Conservation (phyloP, 2,888 invertebrate species). For the Lithophane socia region DNA sequence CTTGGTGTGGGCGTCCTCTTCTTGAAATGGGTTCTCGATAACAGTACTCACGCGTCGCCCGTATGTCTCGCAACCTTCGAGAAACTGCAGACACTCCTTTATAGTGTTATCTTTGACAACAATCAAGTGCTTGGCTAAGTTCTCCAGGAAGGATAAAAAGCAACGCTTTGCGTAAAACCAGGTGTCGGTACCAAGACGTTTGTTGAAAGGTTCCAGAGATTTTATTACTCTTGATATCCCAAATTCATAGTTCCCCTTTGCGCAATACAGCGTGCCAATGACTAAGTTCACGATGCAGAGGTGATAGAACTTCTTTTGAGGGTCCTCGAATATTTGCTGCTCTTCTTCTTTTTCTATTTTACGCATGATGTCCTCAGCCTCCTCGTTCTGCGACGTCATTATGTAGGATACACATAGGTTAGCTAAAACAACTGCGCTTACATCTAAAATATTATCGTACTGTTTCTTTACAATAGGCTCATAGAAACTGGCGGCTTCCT, state of each 20-base stretch:
- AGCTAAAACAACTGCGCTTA: slow-evolving; percentile 99
- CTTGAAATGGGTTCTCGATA: slow-evolving; percentile 95
- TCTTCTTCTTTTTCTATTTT: slow-evolving; percentile 99
- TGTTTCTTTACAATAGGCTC: slow-evolving; percentile 99
- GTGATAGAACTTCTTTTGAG: slow-evolving; percentile 98
- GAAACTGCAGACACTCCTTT: slow-evolving; percentile 96
- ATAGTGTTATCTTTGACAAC: slow-evolving; percentile 96
- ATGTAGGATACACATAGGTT: slow-evolving; percentile 99
- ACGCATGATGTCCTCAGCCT: slow-evolving; percentile 99
- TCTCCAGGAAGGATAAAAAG: slow-evolving; percentile 97
- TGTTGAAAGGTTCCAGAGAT: slow-evolving; percentile 97
- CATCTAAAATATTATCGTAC: slow-evolving; percentile 97
- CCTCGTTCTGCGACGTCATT: slow-evolving; percentile 99
- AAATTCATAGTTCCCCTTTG: slow-evolving; percentile 99
- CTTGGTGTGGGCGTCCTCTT: slow-evolving; percentile 92
- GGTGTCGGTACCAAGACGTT: slow-evolving; percentile 98
- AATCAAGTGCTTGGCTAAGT: slow-evolving; percentile 97
- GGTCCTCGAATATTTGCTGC: slow-evolving; percentile 96
- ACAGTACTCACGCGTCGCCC: slow-evolving; percentile 96
- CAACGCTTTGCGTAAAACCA: slow-evolving; percentile 99
- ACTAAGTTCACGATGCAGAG: slow-evolving; percentile 99
- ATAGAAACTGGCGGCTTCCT: slow-evolving; percentile 99
- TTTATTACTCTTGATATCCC: slow-evolving; percentile 99
- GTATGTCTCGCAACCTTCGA: slow-evolving; percentile 97
- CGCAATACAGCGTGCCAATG: slow-evolving; percentile 99